Conservation (phyloP, 2,888 invertebrate genomes). For the Pasiphila rectangulata region DNA sequence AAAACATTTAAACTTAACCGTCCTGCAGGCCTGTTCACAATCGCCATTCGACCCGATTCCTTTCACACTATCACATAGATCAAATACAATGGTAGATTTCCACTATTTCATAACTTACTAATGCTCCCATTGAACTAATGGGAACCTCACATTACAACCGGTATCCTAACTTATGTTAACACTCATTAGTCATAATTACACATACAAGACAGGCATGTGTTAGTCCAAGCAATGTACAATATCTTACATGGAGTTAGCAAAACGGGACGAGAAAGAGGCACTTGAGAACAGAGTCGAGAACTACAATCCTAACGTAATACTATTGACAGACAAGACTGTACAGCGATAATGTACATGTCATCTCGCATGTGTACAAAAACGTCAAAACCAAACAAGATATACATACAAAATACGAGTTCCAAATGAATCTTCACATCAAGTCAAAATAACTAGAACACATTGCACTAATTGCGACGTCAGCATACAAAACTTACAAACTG, state of each 20-base stretch:
- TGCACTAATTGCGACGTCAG: constrained; percentile 61
- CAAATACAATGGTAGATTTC: constrained; percentile 21
- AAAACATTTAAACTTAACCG: constrained; percentile 61
- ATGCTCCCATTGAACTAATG: not conserved
- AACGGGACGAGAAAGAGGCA: constrained; percentile 70
- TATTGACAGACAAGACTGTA: constrained; percentile 54
- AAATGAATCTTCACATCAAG: constrained; percentile 53
- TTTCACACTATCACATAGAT: constrained; percentile 33
- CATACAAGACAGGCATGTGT: constrained; percentile 67
- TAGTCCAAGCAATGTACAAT: constrained; percentile 70
- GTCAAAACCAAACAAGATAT: constrained; percentile 59
- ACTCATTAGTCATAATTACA: constrained; percentile 29
- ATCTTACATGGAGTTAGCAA: constrained; percentile 68
- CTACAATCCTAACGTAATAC: constrained; percentile 52
- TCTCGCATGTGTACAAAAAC: constrained; percentile 44
- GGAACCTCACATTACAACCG: constrained; percentile 28
- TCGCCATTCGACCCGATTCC: constrained; percentile 24
- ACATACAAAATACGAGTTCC: constrained; percentile 57
- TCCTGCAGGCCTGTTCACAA: constrained; percentile 50
- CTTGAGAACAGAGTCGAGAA: constrained; percentile 67
- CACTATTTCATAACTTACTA: constrained; percentile 19
- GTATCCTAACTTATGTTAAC: constrained; percentile 46
- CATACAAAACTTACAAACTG: constrained; percentile 59
- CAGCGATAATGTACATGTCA: constrained; percentile 45
- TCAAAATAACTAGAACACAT: constrained; percentile 54